phyloP scores from a whole-genome alignment of 2,113 vertebrate species.

The Myxocyprinus asiaticus region DNA sequence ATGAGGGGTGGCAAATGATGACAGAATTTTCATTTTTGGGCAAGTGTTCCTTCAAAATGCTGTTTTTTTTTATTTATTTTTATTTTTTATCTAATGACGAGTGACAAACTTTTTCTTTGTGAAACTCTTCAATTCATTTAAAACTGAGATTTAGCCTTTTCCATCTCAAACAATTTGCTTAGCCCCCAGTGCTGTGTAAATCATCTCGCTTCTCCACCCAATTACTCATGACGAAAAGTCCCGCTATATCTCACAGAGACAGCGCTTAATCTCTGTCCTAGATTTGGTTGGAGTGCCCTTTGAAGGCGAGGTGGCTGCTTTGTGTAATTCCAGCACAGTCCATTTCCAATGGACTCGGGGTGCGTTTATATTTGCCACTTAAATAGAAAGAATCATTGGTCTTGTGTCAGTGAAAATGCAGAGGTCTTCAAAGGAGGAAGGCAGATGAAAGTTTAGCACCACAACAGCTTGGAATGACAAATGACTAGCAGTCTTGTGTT shows the following conservation, averaged over 20 bases:
- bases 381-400: slow-evolving; percentile 34
- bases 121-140: too few species aligned
- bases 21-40: too few species aligned
- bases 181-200: slow-evolving; percentile 54
- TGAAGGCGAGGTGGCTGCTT: slow-evolving; percentile 71
- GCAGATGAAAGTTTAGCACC: background rate
- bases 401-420: background rate
- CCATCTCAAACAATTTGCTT: slow-evolving; percentile 51
- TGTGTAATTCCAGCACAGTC: slow-evolving; percentile 66
- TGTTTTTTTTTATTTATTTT: too few species aligned
- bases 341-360: slow-evolving; percentile 59
- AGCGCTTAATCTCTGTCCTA: slow-evolving; percentile 56
- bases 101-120: background rate
- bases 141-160: slow-evolving; percentile 27
- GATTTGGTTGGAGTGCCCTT: slow-evolving; percentile 60
- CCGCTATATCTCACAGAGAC: slow-evolving; percentile 59
- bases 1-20: too few species aligned
- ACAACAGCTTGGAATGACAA: slow-evolving; percentile 26
- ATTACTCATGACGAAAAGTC: slow-evolving; percentile 59
- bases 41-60: too few species aligned
- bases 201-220: slow-evolving; percentile 50
- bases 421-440: slow-evolving; percentile 8
- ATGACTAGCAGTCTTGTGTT: slow-evolving; percentile 1
- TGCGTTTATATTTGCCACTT: slow-evolving; percentile 55
- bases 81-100: too few species aligned